These are phyloP conservation scores for Dastarcus helophoroides DNA, from an alignment of 2,888 invertebrate species.

Conservation along the genomic window DNA sequence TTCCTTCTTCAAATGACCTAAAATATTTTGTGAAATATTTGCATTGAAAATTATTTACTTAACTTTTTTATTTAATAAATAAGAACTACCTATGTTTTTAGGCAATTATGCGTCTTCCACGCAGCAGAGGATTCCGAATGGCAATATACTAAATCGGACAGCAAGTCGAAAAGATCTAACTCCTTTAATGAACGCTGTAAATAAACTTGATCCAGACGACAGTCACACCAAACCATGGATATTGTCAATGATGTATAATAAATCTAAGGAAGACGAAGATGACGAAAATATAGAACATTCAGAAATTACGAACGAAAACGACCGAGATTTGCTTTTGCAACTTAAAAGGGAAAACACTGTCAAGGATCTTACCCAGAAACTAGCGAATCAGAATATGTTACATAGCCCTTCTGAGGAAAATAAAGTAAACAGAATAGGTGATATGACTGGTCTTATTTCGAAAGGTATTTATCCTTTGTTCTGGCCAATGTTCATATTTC, in stretches of 20 bases:
- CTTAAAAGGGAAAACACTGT: constrained; percentile 76
- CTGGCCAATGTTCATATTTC: not conserved
- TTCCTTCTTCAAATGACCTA: too few species aligned
- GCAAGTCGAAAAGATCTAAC: constrained; percentile 42
- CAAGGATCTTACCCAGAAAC: constrained; percentile 76
- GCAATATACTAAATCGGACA: constrained; percentile 39
- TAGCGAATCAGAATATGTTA: constrained; percentile 58
- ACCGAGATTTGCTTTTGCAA: constrained; percentile 49
- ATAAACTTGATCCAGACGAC: constrained; percentile 44
- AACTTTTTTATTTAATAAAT: too few species aligned
- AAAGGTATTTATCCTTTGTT: constrained; percentile 42
- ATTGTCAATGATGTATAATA: constrained; percentile 25
- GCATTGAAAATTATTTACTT: too few species aligned
- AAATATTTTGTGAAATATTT: too few species aligned
- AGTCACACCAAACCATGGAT: constrained; percentile 34
- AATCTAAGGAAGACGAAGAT: constrained; percentile 28
- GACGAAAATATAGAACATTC: constrained; percentile 44
- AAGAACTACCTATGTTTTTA: too few species aligned
- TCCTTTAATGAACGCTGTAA: constrained; percentile 43
- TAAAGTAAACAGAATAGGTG: constrained; percentile 54
- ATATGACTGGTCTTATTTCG: constrained; percentile 81
- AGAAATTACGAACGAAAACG: constrained; percentile 40
- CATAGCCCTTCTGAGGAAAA: constrained; percentile 47
- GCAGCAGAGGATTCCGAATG: constrained; percentile 50
- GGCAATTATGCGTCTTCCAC: constrained; percentile 47